phyloP scores from a whole-genome alignment of 2,113 vertebrate genomes.

The Xenopus tropicalis region UCB_Xtro_10.0 CM004448.2:154291501-154292000 shows the following conservation, averaged over 20 bases:
- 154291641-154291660: too few species aligned
- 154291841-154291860: too few species aligned
- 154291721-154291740: conserved; percentile 2
- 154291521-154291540: neutral
- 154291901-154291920: conserved; percentile 4
- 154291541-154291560: neutral
- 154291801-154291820: neutral
- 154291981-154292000: neutral
- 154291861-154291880: neutral
- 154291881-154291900: too few species aligned
- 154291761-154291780: too few species aligned
- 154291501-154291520: neutral
- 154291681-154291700: neutral
- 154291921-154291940: neutral
- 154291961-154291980: neutral
- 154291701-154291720: neutral
- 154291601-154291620: neutral
- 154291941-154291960: neutral
- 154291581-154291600: too few species aligned
- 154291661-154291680: too few species aligned
- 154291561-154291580: neutral
- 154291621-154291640: too few species aligned
- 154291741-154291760: neutral
- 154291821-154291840: neutral
- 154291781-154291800: conserved; percentile 1